Percentiles rank a stretch among this genome's conserved stretches.
Evolutionary conservation across 2,113 vertebrate genomes (phyloP).

Genomic region (Zeus faber): DNA sequence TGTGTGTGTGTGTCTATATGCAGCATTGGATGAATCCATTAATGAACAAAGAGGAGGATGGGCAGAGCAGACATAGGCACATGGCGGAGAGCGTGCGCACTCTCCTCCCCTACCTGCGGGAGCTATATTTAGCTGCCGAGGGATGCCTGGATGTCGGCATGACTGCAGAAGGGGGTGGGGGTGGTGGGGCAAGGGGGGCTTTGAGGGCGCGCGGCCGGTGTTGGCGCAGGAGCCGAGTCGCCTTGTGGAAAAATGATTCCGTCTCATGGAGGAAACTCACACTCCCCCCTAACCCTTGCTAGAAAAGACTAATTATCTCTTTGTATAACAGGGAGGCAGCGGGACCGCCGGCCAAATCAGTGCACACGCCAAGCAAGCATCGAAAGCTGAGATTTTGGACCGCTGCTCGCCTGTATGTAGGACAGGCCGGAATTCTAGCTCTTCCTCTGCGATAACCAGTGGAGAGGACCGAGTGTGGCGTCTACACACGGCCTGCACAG

Average conservation of each 20-base stretch:
- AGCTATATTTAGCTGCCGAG: conserved; percentile 67
- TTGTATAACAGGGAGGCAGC: background rate
- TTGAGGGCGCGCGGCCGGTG: too few relatives aligned
- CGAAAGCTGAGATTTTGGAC: conserved; percentile 20
- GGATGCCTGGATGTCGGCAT: conserved; percentile 48
- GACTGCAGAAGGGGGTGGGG: conserved; percentile 45
- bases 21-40: conserved; percentile 7
- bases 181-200: conserved; percentile 23
- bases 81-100: conserved; percentile 23
- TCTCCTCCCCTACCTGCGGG: conserved; percentile 49
- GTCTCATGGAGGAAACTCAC: conserved; percentile 10
- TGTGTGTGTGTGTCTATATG: too few relatives aligned
- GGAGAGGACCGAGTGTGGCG: too few relatives aligned
- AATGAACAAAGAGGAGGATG: background rate
- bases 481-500: too few relatives aligned
- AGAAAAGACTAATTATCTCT: conserved; percentile 4
- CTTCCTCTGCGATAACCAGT: conserved; percentile 8
- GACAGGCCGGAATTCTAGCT: conserved; percentile 11
- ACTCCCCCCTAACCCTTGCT: too few relatives aligned
- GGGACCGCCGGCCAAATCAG: background rate
- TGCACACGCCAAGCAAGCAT: background rate
- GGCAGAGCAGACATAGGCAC: conserved; percentile 6
- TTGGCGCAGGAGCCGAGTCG: too few relatives aligned
- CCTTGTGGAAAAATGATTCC: too few relatives aligned
- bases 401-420: background rate